Evolutionary conservation across 1,140 invertebrate genomes (phyloP).

Genomic region (Drosophila erecta): DNA sequence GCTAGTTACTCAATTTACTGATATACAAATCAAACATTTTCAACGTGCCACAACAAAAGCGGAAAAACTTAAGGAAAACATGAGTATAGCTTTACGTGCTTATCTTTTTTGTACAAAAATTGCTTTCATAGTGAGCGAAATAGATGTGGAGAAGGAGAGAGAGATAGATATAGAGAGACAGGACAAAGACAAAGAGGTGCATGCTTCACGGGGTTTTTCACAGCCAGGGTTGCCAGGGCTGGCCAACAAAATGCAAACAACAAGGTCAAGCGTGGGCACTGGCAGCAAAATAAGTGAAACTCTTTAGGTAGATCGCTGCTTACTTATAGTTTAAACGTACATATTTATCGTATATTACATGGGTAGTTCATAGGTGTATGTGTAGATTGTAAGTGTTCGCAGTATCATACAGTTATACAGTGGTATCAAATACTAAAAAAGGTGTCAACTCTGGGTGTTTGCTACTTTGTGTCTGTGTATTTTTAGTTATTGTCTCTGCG

Average conservation of each 20-base stretch:
- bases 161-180: background rate
- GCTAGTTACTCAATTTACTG: conserved; percentile 18
- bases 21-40: conserved; percentile 28
- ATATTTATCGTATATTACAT: conserved; percentile 37
- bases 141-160: conserved; percentile 1
- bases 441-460: conserved; percentile 27
- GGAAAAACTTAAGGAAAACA: conserved; percentile 23
- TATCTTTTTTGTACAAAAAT: conserved; percentile 15
- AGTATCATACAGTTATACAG: conserved; percentile 29
- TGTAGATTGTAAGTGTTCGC: conserved; percentile 13
- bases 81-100: conserved; percentile 20
- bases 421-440: conserved; percentile 36
- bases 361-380: conserved; percentile 5
- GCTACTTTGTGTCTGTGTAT: conserved; percentile 23
- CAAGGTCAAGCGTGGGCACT: conserved; percentile 37
- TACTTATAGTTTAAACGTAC: conserved; percentile 18
- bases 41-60: conserved; percentile 43
- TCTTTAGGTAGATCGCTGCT: conserved; percentile 17
- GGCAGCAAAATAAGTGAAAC: conserved; percentile 19
- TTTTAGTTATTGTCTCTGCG: conserved; percentile 27
- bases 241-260: conserved; percentile 46
- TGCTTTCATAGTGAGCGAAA: conserved; percentile 3
- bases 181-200: conserved; percentile 5
- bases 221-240: conserved; percentile 46
- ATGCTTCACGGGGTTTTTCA: conserved; percentile 24